Evolutionary conservation across 2,888 invertebrate genomes (phyloP), one percentile per base, ranked within the genome.

Genomic region (Dascillus cervinus): DNA sequence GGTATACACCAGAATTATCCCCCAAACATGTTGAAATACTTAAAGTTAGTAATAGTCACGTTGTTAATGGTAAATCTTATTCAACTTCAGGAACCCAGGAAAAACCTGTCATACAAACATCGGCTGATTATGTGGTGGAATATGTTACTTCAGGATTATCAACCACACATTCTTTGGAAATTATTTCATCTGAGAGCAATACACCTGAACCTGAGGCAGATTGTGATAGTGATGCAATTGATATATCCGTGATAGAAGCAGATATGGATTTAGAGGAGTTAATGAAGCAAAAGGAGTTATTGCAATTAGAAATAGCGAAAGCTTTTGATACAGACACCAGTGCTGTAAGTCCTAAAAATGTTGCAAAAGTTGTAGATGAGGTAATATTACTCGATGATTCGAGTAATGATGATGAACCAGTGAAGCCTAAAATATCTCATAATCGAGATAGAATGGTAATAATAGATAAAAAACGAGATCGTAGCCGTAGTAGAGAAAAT

Each of bases 191-290:
- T 0, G 76, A 74, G 41, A 77, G 77, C 13, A 76, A 74, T 41
- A 76, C 76, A 13, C 80, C 77, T 26, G 74, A 76, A 48, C 77
- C 75, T 49, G 64, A 64, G 27, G 72, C 70, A 28, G 80, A 81
- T 54, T 77, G 76, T 47, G 77, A 73, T 9, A 81, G 80, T 55
- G 79, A 82, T 14, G 83, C 83, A 46, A 71, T 73, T 14, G 71
- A 75, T 42, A 73, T 86, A 34, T 73, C 75, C 4, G 74, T 83
- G 34, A 81, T 85, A 34, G 88, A 88, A 58, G 88, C 88, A 44
- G 88, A 88, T 50, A 77, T 89, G 47, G 88, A 90, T 58, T 64
- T 90, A 13, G 90, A 90, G 54, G 90, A 90, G 45, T 66, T 90
- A 34, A 90, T 90, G 88, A 81, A 80, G 52, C 89, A 90, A 58